Evolutionary conservation across 2,888 invertebrate species (phyloP).

Genomic region (Ornithoptera priamus): DNA sequence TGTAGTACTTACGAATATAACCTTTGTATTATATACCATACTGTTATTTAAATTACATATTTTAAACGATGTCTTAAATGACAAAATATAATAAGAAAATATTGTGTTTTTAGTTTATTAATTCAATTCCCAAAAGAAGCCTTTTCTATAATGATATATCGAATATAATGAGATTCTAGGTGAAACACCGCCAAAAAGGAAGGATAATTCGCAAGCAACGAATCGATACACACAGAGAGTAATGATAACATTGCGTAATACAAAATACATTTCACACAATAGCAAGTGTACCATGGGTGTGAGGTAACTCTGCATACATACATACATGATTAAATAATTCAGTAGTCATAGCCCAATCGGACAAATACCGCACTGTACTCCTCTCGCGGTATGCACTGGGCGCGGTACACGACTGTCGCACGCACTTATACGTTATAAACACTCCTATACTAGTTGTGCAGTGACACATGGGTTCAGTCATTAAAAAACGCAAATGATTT

Average conservation of each 20-base stretch:
- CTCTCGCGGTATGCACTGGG: neutral
- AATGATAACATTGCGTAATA: constrained; percentile 51
- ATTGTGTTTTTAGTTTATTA: constrained; percentile 57
- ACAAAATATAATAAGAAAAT: constrained; percentile 68
- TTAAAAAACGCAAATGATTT: constrained; percentile 45
- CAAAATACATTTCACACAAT: constrained; percentile 57
- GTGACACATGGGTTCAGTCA: constrained; percentile 52
- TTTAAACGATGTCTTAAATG: constrained; percentile 34
- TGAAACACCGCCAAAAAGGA: constrained; percentile 39
- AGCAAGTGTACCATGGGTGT: constrained; percentile 39
- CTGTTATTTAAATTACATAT: constrained; percentile 42
- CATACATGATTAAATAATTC: constrained; percentile 55
- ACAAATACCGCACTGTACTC: neutral
- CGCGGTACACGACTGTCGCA: neutral
- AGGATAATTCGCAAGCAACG: constrained; percentile 31
- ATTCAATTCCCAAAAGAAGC: constrained; percentile 63
- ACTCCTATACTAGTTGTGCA: constrained; percentile 51
- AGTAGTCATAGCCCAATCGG: constrained; percentile 52
- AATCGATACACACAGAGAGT: constrained; percentile 40
- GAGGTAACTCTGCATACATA: constrained; percentile 60
- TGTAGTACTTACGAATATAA: too few relatives aligned
- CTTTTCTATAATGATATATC: constrained; percentile 35
- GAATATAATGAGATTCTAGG: constrained; percentile 49
- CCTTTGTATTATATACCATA: constrained; percentile 27
- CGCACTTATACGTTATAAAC: constrained; percentile 38